A percentile compares a stretch with the other conserved stretches of the same genome.
These are phyloP conservation scores for Actinernus sp. DNA, from an alignment of 92 coral and sea anemone genomes.

Conservation along the genomic window DNA sequence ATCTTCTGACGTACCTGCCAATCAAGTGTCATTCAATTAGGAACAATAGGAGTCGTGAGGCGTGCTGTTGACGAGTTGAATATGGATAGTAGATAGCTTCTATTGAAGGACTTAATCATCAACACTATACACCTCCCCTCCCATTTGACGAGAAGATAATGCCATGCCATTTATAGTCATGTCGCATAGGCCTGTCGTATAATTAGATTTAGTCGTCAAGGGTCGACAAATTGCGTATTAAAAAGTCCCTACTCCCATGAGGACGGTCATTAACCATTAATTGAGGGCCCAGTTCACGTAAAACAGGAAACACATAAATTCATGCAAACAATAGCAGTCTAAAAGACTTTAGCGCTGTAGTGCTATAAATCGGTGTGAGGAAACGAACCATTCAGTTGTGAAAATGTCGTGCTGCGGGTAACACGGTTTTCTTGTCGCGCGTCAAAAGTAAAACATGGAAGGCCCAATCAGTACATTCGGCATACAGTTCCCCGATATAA, in stretches of 20 bases:
- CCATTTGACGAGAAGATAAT: conserved; percentile 69
- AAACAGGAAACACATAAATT: conserved; percentile 98
- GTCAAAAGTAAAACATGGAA: conserved; percentile 41
- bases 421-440: conserved; percentile 19
- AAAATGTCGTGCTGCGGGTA: conserved; percentile 32
- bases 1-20: conserved; percentile 41
- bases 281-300: conserved; percentile 95
- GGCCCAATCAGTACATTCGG: conserved; percentile 76
- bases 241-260: conserved; percentile 87
- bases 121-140: conserved; percentile 79
- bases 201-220: conserved; percentile 93
- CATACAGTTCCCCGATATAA: conserved; percentile 65
- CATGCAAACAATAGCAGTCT: conserved; percentile 87
- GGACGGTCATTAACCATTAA: conserved; percentile 95
- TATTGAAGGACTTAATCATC: conserved; percentile 75
- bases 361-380: conserved; percentile 82
- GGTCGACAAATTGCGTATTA: conserved; percentile 94
- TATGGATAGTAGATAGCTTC: conserved; percentile 43
- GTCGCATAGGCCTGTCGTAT: conserved; percentile 79
- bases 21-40: conserved; percentile 43
- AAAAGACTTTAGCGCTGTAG: conserved; percentile 81
- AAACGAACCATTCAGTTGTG: conserved; percentile 64
- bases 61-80: conserved; percentile 47
- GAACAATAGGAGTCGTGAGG: conserved; percentile 80
- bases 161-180: conserved; percentile 88